Base-by-base conservation (phyloP, 2,113 vertebrate genomes). In the Monopterus albus region DNA sequence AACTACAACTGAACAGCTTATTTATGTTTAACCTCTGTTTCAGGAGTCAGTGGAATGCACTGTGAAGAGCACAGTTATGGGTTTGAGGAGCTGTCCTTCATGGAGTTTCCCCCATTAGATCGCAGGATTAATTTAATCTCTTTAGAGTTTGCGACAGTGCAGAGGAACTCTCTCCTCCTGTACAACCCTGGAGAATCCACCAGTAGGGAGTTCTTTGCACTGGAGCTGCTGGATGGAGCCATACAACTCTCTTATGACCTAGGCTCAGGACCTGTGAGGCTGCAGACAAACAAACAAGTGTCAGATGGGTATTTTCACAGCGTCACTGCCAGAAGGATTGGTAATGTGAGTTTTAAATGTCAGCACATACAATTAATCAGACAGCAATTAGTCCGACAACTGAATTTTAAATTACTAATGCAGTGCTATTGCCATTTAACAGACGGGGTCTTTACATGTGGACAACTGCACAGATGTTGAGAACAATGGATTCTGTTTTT, bases 31-130 rank as follows among this genome's bases (percentile, higher is more conserved):
- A 33, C 79, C 47, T 45, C 56, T 66, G 61, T 62, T 64, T 29
- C 3, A 90, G 93, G 93, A 73, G 79, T 92, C 26, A 83, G 72
- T 64, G 93, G 93, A 42, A 46, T 84, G 53, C 70, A 75, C 50
- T 94, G 92, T 21, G 90, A 94, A 50, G 86, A 91, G 45, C 47
- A 87, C 33, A 93, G 90, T 56, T 92, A 87, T 58, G 93, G 92
- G n/a, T 94, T 94, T 82, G 84, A 91, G 52, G 92, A 93, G 51
- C 50, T 94, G 43, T 94, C 93, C 38, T 94, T 89, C 36, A 87
- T 94, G 64, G 92, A 93, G 81, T 91, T 92, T 63, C 91, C 92
- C 13, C 78, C 90, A 4, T 62, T 93, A 77, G 91, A 94, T 75
- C 87, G 90, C 33, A 91, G 85, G 51, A 91, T 86, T 71, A 94